Percentiles rank a stretch among this genome's conserved stretches.
These are phyloP conservation scores for Nothoprocta perdicaria DNA, from an alignment of 2,113 vertebrate genomes.

Conservation along the genomic window DNA sequence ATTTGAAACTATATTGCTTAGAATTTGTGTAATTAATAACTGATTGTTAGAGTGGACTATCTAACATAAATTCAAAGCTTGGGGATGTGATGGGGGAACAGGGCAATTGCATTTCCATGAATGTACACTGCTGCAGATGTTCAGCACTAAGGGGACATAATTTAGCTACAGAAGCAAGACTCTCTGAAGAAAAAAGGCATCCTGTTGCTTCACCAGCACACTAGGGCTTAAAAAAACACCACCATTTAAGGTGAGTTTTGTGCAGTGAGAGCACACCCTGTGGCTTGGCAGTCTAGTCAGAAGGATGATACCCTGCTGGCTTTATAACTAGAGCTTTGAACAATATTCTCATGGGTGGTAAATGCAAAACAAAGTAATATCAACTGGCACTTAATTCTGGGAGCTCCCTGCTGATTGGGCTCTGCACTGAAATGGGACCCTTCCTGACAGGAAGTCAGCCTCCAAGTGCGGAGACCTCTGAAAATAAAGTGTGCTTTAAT, in stretches of 20 bases:
- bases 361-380: constrained; percentile 94
- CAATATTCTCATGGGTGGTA: constrained; percentile 87
- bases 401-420: constrained; percentile 88
- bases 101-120: constrained; percentile 29
- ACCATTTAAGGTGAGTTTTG: constrained; percentile 85
- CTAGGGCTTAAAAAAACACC: constrained; percentile 79
- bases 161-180: constrained; percentile 66
- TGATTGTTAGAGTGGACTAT: constrained; percentile 25
- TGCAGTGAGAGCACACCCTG: constrained; percentile 79
- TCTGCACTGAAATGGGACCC: constrained; percentile 85
- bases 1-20: neutral
- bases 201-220: constrained; percentile 83
- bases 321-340: constrained; percentile 87
- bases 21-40: neutral
- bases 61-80: constrained; percentile 9
- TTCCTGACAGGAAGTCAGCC: constrained; percentile 95
- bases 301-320: constrained; percentile 85
- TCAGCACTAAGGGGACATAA: constrained; percentile 55
- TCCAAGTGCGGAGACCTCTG: constrained; percentile 84
- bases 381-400: constrained; percentile 96
- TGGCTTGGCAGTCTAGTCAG: constrained; percentile 82
- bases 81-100: neutral
- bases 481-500: constrained; percentile 91
- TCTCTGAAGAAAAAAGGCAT: constrained; percentile 74
- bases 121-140: constrained; percentile 58